Evolutionary conservation across 2,888 invertebrate genomes (phyloP).

Genomic region (Stomorhina lunata): DNA sequence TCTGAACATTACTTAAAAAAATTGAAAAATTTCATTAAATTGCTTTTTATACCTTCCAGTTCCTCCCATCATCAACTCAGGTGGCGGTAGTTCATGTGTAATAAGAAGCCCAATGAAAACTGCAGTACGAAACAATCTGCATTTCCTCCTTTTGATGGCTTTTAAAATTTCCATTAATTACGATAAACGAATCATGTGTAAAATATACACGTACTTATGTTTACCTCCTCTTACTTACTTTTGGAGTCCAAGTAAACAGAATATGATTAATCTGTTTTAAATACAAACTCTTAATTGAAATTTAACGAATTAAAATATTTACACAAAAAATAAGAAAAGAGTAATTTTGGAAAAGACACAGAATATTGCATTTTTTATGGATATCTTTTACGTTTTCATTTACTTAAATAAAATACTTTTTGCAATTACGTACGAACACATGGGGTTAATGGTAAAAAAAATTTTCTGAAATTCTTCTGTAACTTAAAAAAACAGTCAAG

Average conservation of each 20-base stretch:
- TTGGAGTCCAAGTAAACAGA: background rate
- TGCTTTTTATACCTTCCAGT: no score
- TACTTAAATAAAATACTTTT: background rate
- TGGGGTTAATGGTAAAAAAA: background rate
- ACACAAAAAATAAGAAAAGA: background rate
- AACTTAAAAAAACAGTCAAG: background rate
- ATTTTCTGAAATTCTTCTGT: background rate
- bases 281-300: conserved; percentile 10
- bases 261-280: background rate
- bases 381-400: background rate
- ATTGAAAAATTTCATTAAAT: no score
- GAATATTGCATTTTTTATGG: conserved; percentile 19
- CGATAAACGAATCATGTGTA: no score
- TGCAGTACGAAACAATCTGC: no score
- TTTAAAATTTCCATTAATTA: no score
- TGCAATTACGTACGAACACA: background rate
- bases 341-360: background rate
- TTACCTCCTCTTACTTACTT: no score
- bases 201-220: no score
- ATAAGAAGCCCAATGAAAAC: no score
- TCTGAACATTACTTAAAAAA: no score
- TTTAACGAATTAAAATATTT: background rate
- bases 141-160: no score
- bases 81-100: no score
- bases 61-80: no score